Evolutionary conservation across 2,888 invertebrate species (phyloP), one percentile per base, ranked within the genome.

Genomic region (Erebia palarica): DNA sequence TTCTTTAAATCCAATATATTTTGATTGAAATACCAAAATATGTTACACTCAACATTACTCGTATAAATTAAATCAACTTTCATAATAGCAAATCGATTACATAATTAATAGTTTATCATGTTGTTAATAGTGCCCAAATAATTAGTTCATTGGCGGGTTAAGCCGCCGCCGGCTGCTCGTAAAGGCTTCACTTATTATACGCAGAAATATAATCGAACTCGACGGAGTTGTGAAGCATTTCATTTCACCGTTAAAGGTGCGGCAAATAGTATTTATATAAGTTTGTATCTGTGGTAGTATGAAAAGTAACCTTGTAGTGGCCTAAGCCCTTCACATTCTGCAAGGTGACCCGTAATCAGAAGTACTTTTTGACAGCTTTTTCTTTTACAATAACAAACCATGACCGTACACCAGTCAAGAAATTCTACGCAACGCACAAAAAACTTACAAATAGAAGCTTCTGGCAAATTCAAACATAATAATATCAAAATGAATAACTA

Each of bases 71-170:
- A 59, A 67, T 67, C 59, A 59, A 67, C 59, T 59, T 49, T n/a
- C 47, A 49, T 49, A 59, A 59, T 16, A 59, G 49, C 67, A 59
- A 51, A 59, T 59, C 47, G 67, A 21, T 67, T 59, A 49, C 47
- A 59, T 47, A 49, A 49, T 67, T 59, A 67, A 67, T 67, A 67
- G 59, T 67, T 67, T 59, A 67, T 67, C 49, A 67, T 49, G 59
- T 67, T 44, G 67, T 67, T 49, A 59, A 59, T 59, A 18, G 47
- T 27, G 42, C 57, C 57, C 44, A 49, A 59, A 49, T 49, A 49
- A 67, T 67, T 66, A 21, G 59, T 27, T 67, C 49, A 58, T 49
- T 27, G 21, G 16, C 16, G 11, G 27, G 7, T 14, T 9, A 8
- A n/a, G 57, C 51, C 51, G 5, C 57, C 21, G 57, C 53, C 16